These are phyloP conservation scores for Hemitrygon akajei DNA, from an alignment of 2,797 vertebrate genomes.

Conservation along the genomic window DNA sequence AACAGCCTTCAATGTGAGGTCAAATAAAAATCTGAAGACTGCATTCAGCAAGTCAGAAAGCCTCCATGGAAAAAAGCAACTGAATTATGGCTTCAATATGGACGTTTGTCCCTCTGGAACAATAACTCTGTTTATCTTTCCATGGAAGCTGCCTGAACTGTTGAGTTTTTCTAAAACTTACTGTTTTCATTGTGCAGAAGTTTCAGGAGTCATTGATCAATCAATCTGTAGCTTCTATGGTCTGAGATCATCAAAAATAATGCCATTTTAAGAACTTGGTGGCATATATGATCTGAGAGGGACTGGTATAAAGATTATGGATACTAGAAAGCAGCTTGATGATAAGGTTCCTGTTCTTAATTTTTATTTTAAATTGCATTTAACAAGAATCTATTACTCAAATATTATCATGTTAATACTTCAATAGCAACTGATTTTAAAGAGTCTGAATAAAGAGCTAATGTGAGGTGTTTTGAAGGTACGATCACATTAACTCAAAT, in stretches of 20 bases:
- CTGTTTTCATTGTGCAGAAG: background rate
- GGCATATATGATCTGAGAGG: background rate
- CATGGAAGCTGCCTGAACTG: no score
- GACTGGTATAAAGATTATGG: background rate
- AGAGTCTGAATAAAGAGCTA: background rate
- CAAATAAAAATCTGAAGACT: no score
- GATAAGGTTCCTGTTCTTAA: background rate
- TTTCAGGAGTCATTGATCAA: background rate
- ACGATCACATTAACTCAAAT: background rate
- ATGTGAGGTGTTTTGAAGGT: background rate
- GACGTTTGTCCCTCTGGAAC: no score
- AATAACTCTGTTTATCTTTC: no score
- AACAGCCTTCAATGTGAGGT: background rate
- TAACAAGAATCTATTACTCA: background rate
- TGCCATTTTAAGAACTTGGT: background rate
- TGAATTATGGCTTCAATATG: no score
- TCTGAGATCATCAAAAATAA: background rate
- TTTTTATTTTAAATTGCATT: background rate
- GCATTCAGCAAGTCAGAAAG: no score
- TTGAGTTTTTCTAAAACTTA: no score
- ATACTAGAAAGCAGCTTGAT: background rate
- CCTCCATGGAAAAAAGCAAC: no score
- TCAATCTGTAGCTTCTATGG: background rate
- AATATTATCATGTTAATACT: no score
- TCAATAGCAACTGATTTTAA: background rate